Evolutionary conservation across 1,140 invertebrate genomes (phyloP).

Genomic region (Ceratina japonica): DNA sequence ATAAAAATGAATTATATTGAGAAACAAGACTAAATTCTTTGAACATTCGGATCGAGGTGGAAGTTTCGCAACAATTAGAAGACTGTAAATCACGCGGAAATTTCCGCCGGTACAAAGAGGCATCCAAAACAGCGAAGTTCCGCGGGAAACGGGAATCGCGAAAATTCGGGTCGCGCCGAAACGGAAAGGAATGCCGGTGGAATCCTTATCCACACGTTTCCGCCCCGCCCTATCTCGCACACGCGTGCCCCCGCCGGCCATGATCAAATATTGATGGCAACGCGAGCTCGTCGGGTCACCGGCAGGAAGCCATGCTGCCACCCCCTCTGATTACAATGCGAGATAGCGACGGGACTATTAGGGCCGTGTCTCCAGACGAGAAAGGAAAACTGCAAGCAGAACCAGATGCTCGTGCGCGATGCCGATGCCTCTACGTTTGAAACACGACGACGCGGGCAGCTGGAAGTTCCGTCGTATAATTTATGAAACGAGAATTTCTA

Average conservation of each 20-base stretch:
- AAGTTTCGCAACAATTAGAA: background rate
- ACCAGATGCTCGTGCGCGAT: background rate
- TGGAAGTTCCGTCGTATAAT: too few species aligned
- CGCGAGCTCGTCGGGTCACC: slow-evolving; percentile 29
- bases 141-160: background rate
- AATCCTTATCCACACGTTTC: slow-evolving; percentile 6
- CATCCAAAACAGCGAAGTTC: background rate
- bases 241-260: background rate
- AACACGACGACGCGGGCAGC: background rate
- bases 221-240: slow-evolving; percentile 21
- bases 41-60: too few species aligned
- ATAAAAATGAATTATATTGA: background rate
- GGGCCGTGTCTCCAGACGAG: slow-evolving; percentile 31
- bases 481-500: too few species aligned
- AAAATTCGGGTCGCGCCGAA: background rate
- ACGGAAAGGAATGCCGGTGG: background rate
- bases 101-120: background rate
- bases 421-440: slow-evolving; percentile 24
- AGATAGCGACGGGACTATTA: slow-evolving; percentile 57
- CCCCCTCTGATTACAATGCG: slow-evolving; percentile 54
- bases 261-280: slow-evolving; percentile 57
- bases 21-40: too few species aligned
- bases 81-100: background rate
- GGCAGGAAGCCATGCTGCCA: slow-evolving; percentile 50
- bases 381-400: slow-evolving; percentile 29